Base-by-base conservation (phyloP, 2,888 invertebrate genomes). In the Callyntrura guangdongensis region DNA sequence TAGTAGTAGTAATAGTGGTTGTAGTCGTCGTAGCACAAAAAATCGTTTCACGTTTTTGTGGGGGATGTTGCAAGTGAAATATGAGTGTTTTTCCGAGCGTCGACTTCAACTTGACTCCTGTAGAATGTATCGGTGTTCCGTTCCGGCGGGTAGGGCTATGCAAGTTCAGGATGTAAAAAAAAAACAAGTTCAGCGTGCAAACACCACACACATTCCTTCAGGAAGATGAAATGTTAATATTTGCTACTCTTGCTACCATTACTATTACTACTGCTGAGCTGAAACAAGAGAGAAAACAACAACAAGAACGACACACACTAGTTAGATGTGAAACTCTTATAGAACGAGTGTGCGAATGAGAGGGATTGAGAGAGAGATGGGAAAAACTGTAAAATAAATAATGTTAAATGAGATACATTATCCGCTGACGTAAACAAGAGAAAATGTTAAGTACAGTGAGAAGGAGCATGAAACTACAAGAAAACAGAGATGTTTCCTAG, bases 351-450 rank as follows among this genome's bases (percentile, higher is more conserved):
- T 20, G 25, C 53, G 79, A 11, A 25, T 5, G 72, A 82, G 82
- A 2, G 27, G 53, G 61, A 9, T 72, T 11, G 69, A 61, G 59
- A 72, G 27, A 47, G 36, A 45, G 45, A 9, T 17, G 74, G 77
- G 61, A 59, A 53, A 89, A 83, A 89, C 72, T 84, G 61, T 61
- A 74, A 89, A 90, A 90, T 90, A 90, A 90, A 90, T 90, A 85
- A 90, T 90, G 90, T 90, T 90, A 90, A 90, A 90, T 85, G 89
- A 89, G 89, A 56, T 89, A 89, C 85, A 85, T 89, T 89, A 89
- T 89, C 89, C 85, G 89, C 85, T 84, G 89, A 89, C 89, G 89
- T 83, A 84, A 85, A 85, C 85, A 89, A 74, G 64, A 85, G 85
- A 89, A 77, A 89, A 89, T 85, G 89, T 83, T 59, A 53, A 36